Evolutionary conservation across 2,113 vertebrate genomes (phyloP).

Genomic region (Ammodytes marinus): DNA sequence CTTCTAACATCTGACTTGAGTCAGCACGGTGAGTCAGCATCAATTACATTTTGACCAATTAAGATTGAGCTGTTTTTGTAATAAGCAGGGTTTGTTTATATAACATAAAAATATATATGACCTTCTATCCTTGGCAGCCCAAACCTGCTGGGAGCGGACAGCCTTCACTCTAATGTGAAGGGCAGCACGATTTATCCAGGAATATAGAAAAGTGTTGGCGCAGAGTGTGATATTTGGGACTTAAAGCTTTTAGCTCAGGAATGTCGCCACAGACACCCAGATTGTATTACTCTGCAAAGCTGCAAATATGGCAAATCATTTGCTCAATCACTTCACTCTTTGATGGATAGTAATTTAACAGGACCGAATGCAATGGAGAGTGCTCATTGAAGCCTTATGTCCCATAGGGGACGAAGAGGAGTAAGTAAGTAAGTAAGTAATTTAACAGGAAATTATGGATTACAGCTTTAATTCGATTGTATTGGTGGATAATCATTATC

Average conservation of each 20-base stretch:
- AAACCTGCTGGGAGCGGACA: background rate
- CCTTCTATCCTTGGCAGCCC: background rate
- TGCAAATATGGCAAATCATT: no score
- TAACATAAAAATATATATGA: background rate
- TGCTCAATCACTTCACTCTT: no score
- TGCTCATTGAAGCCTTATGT: no score
- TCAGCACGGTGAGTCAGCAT: background rate
- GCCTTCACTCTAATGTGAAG: background rate
- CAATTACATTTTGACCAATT: background rate
- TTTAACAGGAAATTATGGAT: no score
- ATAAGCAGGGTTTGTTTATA: background rate
- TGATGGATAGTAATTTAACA: no score
- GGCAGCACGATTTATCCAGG: background rate
- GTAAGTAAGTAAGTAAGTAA: no score
- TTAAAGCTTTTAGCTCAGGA: background rate
- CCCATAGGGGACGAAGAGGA: no score
- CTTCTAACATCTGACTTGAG: background rate
- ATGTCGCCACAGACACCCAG: no score
- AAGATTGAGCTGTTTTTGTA: background rate
- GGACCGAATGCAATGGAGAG: no score
- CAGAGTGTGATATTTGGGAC: background rate
- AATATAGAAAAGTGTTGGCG: background rate
- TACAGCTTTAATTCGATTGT: no score
- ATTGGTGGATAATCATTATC: constrained; percentile 20
- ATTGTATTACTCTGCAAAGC: no score